Percentiles rank a stretch among this genome's conserved stretches.
Evolutionary conservation across 1,140 invertebrate species (phyloP).

Genomic region (Helicoverpa armigera): DNA sequence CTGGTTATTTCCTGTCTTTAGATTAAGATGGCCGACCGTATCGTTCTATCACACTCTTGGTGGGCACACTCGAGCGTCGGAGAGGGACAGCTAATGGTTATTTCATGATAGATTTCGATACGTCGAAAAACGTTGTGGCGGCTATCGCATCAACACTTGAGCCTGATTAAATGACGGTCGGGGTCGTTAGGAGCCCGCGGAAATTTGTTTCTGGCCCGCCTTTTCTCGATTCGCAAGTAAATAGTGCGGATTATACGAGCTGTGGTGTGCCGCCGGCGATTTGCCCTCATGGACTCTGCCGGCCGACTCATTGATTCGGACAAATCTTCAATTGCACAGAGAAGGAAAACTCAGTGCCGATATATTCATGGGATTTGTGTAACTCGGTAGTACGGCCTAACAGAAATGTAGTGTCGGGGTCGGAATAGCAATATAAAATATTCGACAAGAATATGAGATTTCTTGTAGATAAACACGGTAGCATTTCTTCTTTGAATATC

Average conservation of each 20-base stretch:
- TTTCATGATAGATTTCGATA: slow-evolving; percentile 71
- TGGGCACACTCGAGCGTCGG: slow-evolving; percentile 31
- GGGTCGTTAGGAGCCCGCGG: slow-evolving; percentile 70
- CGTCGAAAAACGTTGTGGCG: slow-evolving; percentile 59
- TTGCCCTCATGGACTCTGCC: slow-evolving; percentile 11
- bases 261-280: slow-evolving; percentile 39
- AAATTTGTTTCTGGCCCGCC: slow-evolving; percentile 77
- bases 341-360: slow-evolving; percentile 35
- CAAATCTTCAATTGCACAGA: slow-evolving; percentile 33
- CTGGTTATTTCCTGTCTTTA: slow-evolving; percentile 74
- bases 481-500: slow-evolving; percentile 5
- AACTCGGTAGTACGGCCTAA: slow-evolving; percentile 14
- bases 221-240: slow-evolving; percentile 71
- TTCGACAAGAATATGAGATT: background rate
- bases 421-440: slow-evolving; percentile 5
- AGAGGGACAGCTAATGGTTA: slow-evolving; percentile 56
- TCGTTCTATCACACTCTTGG: slow-evolving; percentile 43
- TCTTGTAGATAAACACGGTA: background rate
- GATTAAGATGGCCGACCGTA: slow-evolving; percentile 62
- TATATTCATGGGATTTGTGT: slow-evolving; percentile 33
- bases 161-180: slow-evolving; percentile 78
- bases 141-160: slow-evolving; percentile 75
- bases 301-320: slow-evolving; percentile 47
- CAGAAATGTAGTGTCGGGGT: background rate
- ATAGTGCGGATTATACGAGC: slow-evolving; percentile 64